Base-by-base conservation (phyloP, 2,797 vertebrate species). In the Xerus rutilus region DNA sequence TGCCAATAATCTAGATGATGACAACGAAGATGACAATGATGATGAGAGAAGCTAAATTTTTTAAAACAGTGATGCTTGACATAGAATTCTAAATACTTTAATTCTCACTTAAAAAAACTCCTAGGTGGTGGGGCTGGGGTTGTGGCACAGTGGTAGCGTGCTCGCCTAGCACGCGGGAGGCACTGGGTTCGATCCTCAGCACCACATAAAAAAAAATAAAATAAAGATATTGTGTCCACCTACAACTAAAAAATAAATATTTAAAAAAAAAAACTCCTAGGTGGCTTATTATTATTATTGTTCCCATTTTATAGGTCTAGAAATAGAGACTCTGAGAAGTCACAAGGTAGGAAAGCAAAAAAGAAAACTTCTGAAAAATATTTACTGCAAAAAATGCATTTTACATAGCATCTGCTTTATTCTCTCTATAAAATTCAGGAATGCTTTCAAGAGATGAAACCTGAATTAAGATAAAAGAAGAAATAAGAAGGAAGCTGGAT, bases 361-460 rank as follows among this genome's bases (percentile, higher is more conserved):
- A 62, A 81, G 14, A 43, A 62, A 54, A 77, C 70, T 86, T 69
- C 54, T 69, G 89, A 86, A 62, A 85, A 65, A 45, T 52, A 91
- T 69, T 84, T 82, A 85, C 15, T 69, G 79, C 79, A 57, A 93
- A 89, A 81, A 74, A 67, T 10, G 39, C 64, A 62, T 89, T 57
- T 83, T 69, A 54, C 21, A 21, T 25, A 84, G 76, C 72, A 81
- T 93, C 81, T 13, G 30, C 76, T 95, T 74, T 84, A 92, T 86
- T 35, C 70, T 92, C 49, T 72, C 93, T 85, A 93, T 93, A 96
- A 97, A 96, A 92, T 90, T 77, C 91, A 92, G 91, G 91, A 96
- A 94, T 96, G 91, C 77, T 96, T 97, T 97, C 82, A 77, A 90
- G 94, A 90, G 67, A 85, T 52, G 64, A 91, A 91, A 96, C 67